phyloP scores from a whole-genome alignment of 2,797 vertebrate genomes.

The Glyptemys insculpta region DNA sequence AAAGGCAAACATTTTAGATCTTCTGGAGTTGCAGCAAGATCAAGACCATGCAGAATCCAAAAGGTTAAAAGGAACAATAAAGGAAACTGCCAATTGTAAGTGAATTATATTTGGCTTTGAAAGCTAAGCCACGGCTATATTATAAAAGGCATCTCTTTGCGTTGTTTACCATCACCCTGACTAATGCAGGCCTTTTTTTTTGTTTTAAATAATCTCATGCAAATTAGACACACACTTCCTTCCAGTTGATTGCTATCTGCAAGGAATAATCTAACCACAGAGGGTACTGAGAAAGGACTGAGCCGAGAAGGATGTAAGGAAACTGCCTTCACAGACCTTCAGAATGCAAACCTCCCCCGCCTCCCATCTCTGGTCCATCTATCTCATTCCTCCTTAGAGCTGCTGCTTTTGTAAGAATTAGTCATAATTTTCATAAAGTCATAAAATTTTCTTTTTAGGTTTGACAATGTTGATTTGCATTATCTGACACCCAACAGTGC shows the following conservation, averaged over 20 bases:
- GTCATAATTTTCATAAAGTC: conserved; percentile 65
- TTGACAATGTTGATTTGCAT: conserved; percentile 35
- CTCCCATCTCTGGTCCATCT: conserved; percentile 38
- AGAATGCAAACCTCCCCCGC: conserved; percentile 58
- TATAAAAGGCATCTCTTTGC: conserved; percentile 84
- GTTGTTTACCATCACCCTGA: conserved; percentile 88
- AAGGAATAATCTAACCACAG: conserved; percentile 86
- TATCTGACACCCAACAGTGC: conserved; percentile 2
- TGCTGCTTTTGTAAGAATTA: conserved; percentile 57
- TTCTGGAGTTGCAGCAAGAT: conserved; percentile 54
- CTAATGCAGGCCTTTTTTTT: conserved; percentile 87
- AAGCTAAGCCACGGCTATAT: conserved; percentile 82
- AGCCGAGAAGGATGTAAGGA: conserved; percentile 69
- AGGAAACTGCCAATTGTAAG: conserved; percentile 83
- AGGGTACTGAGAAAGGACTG: conserved; percentile 83
- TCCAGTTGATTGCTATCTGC: conserved; percentile 90
- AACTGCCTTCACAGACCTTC: conserved; percentile 59
- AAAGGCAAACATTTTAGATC: conserved; percentile 49
- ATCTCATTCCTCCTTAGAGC: conserved; percentile 31
- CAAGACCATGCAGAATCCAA: conserved; percentile 79
- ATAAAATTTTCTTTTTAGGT: conserved; percentile 49
- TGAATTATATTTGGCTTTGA: conserved; percentile 86
- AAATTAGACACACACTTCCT: conserved; percentile 91
- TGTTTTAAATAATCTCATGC: conserved; percentile 91
- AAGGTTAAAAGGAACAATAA: conserved; percentile 86